Percentiles rank a stretch among this genome's conserved stretches.
These are phyloP conservation scores for chimpanzee (Pan troglodytes) DNA, from an alignment of 2,113 vertebrate genomes.

Conservation along the genomic window DNA sequence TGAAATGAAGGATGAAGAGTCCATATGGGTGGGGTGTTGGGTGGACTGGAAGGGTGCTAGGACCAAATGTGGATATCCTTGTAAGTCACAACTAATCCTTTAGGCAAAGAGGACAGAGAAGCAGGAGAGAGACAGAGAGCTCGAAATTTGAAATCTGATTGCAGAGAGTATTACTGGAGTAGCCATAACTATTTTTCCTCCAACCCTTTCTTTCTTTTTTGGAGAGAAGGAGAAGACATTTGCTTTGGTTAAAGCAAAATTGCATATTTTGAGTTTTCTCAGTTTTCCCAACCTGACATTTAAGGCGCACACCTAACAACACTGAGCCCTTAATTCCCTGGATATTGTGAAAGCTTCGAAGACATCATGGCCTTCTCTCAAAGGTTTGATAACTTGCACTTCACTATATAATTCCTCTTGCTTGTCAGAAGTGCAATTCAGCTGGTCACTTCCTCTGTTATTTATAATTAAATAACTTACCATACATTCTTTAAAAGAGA, in stretches of 20 bases:
- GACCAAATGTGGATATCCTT: not conserved
- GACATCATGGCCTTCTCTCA: not conserved
- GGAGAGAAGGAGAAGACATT: not conserved
- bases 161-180: not conserved
- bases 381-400: not conserved
- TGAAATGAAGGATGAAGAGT: not conserved
- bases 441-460: not conserved
- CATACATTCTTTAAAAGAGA: not conserved
- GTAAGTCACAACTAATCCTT: not conserved
- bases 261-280: not conserved
- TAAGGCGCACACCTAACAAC: not conserved
- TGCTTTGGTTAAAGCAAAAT: not conserved
- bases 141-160: not conserved
- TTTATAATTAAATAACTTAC: not conserved
- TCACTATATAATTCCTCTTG: not conserved
- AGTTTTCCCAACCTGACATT: not conserved
- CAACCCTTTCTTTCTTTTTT: not conserved
- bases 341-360: not conserved
- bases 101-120: not conserved
- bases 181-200: not conserved
- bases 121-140: not conserved
- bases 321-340: not conserved
- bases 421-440: not conserved
- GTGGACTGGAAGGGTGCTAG: not conserved
- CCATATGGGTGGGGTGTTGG: not conserved